Conservation (phyloP, 1,140 invertebrate genomes). For the Papilio glaucus region DNA sequence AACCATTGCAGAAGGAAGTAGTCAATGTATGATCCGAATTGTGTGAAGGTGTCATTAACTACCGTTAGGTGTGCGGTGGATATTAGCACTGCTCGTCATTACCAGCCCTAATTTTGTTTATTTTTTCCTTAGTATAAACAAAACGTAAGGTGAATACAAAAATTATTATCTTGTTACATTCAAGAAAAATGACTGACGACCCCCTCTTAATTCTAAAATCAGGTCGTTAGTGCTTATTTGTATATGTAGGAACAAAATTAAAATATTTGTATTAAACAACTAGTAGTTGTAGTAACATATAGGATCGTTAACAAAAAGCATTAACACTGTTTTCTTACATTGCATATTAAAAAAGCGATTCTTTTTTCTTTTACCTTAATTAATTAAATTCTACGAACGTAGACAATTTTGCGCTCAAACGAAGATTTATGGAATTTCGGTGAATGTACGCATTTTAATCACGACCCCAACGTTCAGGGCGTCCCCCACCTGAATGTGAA, state of each 20-base stretch:
- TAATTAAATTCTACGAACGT: background rate
- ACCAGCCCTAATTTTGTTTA: background rate
- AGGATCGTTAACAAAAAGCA: too few relatives aligned
- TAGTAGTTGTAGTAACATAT: too few relatives aligned
- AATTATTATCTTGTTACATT: too few relatives aligned
- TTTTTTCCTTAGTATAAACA: background rate
- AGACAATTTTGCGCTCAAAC: background rate
- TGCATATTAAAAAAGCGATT: background rate
- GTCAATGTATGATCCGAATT: constrained; percentile 4
- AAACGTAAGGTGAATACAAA: background rate
- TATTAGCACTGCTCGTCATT: background rate
- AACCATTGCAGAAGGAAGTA: background rate
- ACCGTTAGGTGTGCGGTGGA: background rate
- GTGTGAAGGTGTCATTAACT: constrained; percentile 21
- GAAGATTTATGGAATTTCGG: constrained; percentile 38
- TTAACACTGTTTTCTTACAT: background rate
- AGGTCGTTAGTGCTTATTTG: too few relatives aligned
- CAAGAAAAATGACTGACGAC: too few relatives aligned
- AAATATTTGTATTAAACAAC: too few relatives aligned
- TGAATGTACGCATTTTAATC: constrained; percentile 42
- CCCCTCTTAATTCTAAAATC: too few relatives aligned
- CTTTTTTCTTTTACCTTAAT: background rate
- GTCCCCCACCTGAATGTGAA: constrained; percentile 58
- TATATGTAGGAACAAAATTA: too few relatives aligned
- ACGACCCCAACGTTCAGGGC: constrained; percentile 47